A percentile compares a stretch with the other conserved stretches of the same genome.
Conservation (phyloP, 2,888 invertebrate species). For the Flabesymbios commensalis region DNA sequence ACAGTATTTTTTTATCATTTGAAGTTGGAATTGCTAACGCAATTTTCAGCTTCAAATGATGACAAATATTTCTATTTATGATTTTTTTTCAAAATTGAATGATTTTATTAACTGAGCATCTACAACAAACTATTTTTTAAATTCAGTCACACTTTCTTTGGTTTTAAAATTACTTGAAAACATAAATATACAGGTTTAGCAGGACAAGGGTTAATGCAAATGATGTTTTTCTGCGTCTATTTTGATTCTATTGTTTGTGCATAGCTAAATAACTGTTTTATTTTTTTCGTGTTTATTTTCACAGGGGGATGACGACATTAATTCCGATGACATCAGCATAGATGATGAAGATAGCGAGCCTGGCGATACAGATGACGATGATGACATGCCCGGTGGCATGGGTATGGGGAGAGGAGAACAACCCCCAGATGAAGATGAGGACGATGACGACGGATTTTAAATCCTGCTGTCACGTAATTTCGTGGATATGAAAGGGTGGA, state of each 20-base stretch:
- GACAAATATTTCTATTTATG: no score
- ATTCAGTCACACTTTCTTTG: no score
- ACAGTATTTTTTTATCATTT: no score
- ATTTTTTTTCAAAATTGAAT: no score
- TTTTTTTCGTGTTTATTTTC: not conserved
- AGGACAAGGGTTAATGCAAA: not conserved
- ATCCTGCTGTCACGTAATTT: no score
- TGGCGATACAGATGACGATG: not conserved
- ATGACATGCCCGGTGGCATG: not conserved
- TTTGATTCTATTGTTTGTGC: not conserved
- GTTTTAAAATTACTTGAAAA: no score
- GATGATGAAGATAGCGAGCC: not conserved
- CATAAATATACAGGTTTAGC: no score
- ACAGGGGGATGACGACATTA: not conserved
- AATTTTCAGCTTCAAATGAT: no score
- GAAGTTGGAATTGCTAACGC: no score
- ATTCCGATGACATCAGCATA: not conserved
- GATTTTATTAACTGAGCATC: no score
- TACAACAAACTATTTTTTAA: no score
- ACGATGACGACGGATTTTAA: not conserved
- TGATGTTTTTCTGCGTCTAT: not conserved
- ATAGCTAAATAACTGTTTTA: not conserved
- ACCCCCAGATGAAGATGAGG: not conserved
- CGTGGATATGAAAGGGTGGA: no score
- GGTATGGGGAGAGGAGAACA: not conserved